Percentiles rank a stretch among this genome's conserved stretches.
Conservation (phyloP, 2,113 vertebrate genomes). For the Eurystomus gularis region DNA sequence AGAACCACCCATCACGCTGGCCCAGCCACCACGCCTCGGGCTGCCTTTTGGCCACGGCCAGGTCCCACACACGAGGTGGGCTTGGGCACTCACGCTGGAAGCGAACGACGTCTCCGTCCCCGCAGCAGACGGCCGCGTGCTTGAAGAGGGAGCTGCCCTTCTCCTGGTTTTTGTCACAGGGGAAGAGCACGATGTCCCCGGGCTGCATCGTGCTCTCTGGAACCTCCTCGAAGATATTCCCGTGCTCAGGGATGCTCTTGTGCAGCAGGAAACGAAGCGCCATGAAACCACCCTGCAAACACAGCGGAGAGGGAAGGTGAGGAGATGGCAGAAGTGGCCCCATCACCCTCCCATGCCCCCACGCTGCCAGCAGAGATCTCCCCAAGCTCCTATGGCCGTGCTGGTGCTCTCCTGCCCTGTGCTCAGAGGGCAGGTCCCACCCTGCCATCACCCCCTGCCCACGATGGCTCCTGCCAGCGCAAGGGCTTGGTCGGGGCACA, state of each 20-base stretch:
- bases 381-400: fast-evolving
- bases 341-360: no score
- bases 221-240: fast-evolving
- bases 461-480: neutral
- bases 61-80: fast-evolving
- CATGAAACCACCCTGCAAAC: neutral
- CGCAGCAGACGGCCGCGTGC: fast-evolving
- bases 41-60: neutral
- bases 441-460: neutral
- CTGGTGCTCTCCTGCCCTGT: fast-evolving
- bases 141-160: fast-evolving
- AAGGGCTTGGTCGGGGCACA: neutral
- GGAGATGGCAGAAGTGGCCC: neutral
- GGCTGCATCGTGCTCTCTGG: fast-evolving
- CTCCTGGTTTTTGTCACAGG: fast-evolving
- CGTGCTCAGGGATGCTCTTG: fast-evolving
- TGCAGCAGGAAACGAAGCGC: fast-evolving
- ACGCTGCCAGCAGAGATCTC: fast-evolving
- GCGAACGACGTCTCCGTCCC: neutral
- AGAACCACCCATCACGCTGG: neutral
- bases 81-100: neutral
- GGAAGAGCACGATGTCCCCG: neutral
- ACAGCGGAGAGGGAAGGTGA: fast-evolving
- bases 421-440: neutral
- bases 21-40: fast-evolving